A percentile compares a stretch with the other conserved stretches of the same genome.
Evolutionary conservation across 2,113 vertebrate species (phyloP).

Genomic region (Notechis scutatus): DNA sequence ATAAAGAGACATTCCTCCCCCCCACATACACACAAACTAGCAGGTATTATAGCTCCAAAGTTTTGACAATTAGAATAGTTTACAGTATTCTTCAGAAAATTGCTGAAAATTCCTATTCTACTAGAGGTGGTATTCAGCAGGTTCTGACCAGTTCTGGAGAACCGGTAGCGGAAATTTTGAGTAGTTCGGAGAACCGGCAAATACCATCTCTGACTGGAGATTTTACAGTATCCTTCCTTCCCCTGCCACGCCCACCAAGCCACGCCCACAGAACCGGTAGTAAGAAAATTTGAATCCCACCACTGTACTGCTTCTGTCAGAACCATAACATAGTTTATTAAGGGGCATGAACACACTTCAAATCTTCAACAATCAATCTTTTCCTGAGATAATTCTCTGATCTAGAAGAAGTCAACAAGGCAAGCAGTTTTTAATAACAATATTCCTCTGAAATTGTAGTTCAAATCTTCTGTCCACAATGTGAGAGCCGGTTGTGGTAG

Average conservation of each 20-base stretch:
- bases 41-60: background rate
- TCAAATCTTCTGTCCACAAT: background rate
- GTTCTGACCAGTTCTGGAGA: too few relatives aligned
- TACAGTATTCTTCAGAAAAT: background rate
- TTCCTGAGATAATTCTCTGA: background rate
- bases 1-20: background rate
- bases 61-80: background rate
- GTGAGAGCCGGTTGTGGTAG: background rate
- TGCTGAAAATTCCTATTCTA: background rate
- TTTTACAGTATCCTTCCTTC: too few relatives aligned
- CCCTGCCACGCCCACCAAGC: too few relatives aligned
- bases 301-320: background rate
- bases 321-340: background rate
- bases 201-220: too few relatives aligned
- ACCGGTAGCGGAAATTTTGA: too few relatives aligned
- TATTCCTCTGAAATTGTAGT: background rate
- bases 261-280: too few relatives aligned
- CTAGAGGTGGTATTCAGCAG: too few relatives aligned
- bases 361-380: background rate
- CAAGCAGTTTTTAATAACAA: background rate
- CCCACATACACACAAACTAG: too few relatives aligned
- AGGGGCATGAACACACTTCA: background rate
- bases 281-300: too few relatives aligned
- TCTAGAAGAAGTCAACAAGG: background rate
- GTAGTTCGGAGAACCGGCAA: too few relatives aligned